A percentile compares a stretch with the other conserved stretches of the same genome.
Conservation (phyloP, 2,797 vertebrate genomes). For the Leptoclinus maculatus region DNA sequence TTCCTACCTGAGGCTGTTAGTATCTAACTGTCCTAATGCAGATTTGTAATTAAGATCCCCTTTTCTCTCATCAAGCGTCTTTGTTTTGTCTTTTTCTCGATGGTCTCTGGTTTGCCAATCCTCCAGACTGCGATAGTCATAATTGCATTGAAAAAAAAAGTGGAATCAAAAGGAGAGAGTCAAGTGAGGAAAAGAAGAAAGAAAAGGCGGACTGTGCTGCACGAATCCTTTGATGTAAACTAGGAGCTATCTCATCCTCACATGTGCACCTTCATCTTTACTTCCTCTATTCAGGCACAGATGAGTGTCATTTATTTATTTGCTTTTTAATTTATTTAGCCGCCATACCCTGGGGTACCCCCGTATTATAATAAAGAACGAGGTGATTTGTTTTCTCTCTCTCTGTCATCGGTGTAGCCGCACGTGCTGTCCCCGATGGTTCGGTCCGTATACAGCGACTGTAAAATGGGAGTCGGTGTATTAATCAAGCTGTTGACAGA, state of each 20-base stretch:
- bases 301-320: slow-evolving; percentile 82
- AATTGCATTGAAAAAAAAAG: slow-evolving; percentile 68
- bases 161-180: slow-evolving; percentile 66
- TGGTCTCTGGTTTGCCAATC: slow-evolving; percentile 66
- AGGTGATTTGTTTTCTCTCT: slow-evolving; percentile 74
- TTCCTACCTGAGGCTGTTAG: slow-evolving; percentile 64
- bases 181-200: slow-evolving; percentile 12
- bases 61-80: slow-evolving; percentile 74
- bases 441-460: slow-evolving; percentile 63
- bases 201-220: slow-evolving; percentile 20
- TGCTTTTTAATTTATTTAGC: slow-evolving; percentile 82
- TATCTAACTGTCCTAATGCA: slow-evolving; percentile 68
- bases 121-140: slow-evolving; percentile 76
- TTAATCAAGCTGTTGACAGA: slow-evolving; percentile 85
- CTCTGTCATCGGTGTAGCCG: slow-evolving; percentile 55
- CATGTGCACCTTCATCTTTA: slow-evolving; percentile 50
- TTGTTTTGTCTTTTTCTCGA: slow-evolving; percentile 73
- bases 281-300: slow-evolving; percentile 55
- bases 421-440: slow-evolving; percentile 76
- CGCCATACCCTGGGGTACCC: slow-evolving; percentile 72
- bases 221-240: slow-evolving; percentile 62
- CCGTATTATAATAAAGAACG: slow-evolving; percentile 76
- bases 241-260: slow-evolving; percentile 59
- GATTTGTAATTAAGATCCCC: slow-evolving; percentile 84
- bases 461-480: slow-evolving; percentile 75